Evolutionary conservation across 2,797 vertebrate genomes (phyloP).

Genomic region (Tapera naevia): DNA sequence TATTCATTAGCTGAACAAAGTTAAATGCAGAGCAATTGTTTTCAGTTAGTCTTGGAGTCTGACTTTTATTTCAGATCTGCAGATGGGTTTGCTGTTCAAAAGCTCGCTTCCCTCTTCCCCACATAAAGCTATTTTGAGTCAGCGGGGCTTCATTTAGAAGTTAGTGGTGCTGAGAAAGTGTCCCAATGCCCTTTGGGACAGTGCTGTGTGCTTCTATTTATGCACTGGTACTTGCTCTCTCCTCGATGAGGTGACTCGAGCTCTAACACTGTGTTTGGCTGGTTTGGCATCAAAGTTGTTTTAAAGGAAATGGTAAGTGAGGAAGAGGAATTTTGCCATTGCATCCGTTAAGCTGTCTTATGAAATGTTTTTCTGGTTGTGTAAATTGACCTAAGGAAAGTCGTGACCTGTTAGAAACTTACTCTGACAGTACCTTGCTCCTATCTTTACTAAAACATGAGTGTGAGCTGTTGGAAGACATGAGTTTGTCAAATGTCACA

Average conservation of each 20-base stretch:
- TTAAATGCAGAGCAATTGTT: background rate
- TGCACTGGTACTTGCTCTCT: background rate
- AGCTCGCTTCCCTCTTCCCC: background rate
- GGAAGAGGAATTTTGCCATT: background rate
- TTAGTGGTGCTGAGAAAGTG: background rate
- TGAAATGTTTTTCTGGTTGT: background rate
- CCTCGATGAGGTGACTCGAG: background rate
- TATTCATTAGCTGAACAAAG: constrained; percentile 6
- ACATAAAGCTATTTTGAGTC: background rate
- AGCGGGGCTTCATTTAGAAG: background rate
- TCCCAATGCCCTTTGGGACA: background rate
- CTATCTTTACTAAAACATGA: background rate
- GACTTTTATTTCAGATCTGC: background rate
- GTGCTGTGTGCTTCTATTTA: background rate
- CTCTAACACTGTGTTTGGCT: background rate
- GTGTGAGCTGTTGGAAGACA: background rate
- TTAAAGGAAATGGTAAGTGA: background rate
- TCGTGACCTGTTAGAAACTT: background rate
- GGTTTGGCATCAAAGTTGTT: background rate
- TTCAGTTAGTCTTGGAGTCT: background rate
- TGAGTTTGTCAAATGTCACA: background rate
- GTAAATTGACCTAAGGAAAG: background rate
- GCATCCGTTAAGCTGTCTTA: background rate
- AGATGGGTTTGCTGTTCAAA: background rate
- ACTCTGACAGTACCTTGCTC: background rate